Evolutionary conservation across 2,888 invertebrate genomes (phyloP), one percentile per base, ranked within the genome.

Genomic region (Aproaerema taeniolella): DNA sequence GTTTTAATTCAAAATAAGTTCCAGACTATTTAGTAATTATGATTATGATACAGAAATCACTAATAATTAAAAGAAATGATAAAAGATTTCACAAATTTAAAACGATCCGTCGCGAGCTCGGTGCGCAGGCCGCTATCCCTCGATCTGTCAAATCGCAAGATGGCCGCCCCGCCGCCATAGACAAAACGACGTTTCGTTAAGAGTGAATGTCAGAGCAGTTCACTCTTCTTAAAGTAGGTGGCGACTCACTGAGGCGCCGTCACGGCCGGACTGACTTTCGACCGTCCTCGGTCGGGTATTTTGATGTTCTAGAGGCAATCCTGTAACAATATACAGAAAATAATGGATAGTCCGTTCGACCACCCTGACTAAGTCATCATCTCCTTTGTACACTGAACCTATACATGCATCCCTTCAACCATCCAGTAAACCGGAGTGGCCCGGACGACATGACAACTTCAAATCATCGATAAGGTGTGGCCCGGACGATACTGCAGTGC

Each of bases 231-330:
- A 4, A n/a, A 3, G n/a, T n/a, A 26, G 26, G n/a, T 26, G 26
- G 26, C 26, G 26, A 6, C n/a, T n/a, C n/a, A n/a, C n/a, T 20
- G 26, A 26, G 5, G 26, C 26, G 26, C 26, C 42, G 38, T 38
- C 42, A 42, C 43, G 43, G 43, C 43, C 37, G 29, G 39, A 43
- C 39, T 43, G 39, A 43, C 43, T 11, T 10, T 11, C 39, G 43
- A 36, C 39, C 39, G 38, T 31, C 38, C 41, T 38, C 41, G 38
- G 41, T 31, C 38, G 41, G 2, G 13, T 30, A 9, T 30, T 28
- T 9, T 28, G 28, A 28, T n/a, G 28, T 5, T 9, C 7, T 32
- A 4, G n/a, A 28, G 13, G 29, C 2, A 36, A n/a, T 36, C 17
- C 29, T 36, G 20, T 11, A 32, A 32, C 32, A 32, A 32, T 11